Evolutionary conservation across 1,140 invertebrate genomes (phyloP).

Genomic region (Caenorhabditis latens): DNA sequence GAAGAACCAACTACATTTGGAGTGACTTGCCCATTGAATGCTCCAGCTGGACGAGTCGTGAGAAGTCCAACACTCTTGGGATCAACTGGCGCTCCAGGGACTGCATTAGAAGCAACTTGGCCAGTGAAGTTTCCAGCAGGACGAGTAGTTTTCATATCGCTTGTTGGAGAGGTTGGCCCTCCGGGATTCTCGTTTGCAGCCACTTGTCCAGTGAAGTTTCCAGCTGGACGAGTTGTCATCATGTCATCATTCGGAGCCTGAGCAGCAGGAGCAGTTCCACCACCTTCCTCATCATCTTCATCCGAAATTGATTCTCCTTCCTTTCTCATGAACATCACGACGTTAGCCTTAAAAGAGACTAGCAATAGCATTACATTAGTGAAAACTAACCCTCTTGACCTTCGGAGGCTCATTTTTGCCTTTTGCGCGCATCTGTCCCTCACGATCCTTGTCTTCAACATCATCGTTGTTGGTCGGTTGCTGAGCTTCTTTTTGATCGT

Average conservation of each 20-base stretch:
- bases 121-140: neutral
- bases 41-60: neutral
- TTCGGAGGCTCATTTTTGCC: neutral
- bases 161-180: too few relatives aligned
- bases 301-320: neutral
- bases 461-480: conserved; percentile 12
- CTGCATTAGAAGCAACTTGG: neutral
- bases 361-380: neutral
- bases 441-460: conserved; percentile 23
- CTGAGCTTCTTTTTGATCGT: conserved; percentile 7
- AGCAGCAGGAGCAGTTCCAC: neutral
- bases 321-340: neutral
- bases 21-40: neutral
- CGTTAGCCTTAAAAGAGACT: neutral
- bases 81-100: neutral
- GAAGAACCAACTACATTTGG: neutral
- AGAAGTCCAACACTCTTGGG: neutral
- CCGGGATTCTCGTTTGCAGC: neutral
- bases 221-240: conserved; percentile 8
- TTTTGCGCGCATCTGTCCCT: conserved; percentile 25
- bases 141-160: neutral
- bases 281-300: neutral
- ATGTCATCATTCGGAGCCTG: neutral
- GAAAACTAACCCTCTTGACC: conserved; percentile 5
- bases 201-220: neutral